Percentiles rank a stretch among this genome's conserved stretches.
Evolutionary conservation across 1,140 invertebrate genomes (phyloP).

Genomic region (Delia radicum): DNA sequence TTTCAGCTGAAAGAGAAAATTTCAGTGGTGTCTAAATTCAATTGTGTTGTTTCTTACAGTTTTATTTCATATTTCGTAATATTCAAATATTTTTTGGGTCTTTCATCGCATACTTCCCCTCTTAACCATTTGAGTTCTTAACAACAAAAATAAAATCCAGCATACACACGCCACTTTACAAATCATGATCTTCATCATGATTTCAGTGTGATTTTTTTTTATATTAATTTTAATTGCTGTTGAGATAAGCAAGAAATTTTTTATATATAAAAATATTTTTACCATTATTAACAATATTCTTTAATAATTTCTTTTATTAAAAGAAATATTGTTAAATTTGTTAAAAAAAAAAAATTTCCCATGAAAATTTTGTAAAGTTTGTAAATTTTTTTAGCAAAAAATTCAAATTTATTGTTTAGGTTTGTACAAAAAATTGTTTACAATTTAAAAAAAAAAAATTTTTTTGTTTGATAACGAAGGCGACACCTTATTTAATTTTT

Average conservation of each 20-base stretch:
- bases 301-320: neutral
- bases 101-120: neutral
- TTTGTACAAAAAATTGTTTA: neutral
- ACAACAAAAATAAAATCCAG: neutral
- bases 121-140: neutral
- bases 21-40: too few species aligned
- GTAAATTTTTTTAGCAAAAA: neutral
- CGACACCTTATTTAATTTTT: neutral
- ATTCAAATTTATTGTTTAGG: neutral
- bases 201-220: conserved; percentile 11
- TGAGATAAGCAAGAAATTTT: conserved; percentile 11
- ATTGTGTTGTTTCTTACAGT: neutral
- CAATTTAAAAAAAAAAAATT: neutral
- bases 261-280: neutral
- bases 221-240: conserved; percentile 22
- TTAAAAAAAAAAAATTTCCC: neutral
- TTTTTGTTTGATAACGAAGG: neutral
- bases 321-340: neutral
- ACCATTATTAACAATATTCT: neutral
- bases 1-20: too few species aligned
- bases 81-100: neutral
- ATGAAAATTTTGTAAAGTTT: neutral
- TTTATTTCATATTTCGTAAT: too few species aligned
- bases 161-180: conserved; percentile 15
- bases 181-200: conserved; percentile 21